Evolutionary conservation across 1,140 invertebrate genomes (phyloP).

Genomic region (Dysdera silvatica): DNA sequence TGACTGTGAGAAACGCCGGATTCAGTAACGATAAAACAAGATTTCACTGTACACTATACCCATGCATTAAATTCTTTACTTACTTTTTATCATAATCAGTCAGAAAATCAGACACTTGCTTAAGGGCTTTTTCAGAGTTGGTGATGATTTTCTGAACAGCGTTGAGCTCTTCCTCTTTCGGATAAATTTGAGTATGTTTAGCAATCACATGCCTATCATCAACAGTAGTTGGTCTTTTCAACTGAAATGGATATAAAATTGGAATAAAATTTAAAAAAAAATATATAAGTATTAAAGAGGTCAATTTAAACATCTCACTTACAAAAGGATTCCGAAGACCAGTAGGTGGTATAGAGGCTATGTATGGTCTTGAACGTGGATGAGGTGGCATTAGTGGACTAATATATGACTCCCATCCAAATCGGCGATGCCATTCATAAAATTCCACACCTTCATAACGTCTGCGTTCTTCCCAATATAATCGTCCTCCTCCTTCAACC

Average conservation of each 20-base stretch:
- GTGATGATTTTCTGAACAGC: conserved; percentile 87
- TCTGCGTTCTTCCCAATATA: conserved; percentile 79
- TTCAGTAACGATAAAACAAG: too few relatives aligned
- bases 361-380: conserved; percentile 35
- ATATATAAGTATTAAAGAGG: background rate
- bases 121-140: conserved; percentile 85
- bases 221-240: conserved; percentile 67
- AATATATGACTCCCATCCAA: conserved; percentile 52
- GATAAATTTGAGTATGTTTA: conserved; percentile 87
- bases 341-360: conserved; percentile 10
- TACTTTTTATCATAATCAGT: conserved; percentile 45
- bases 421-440: conserved; percentile 58
- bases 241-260: background rate
- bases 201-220: conserved; percentile 92
- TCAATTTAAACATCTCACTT: background rate
- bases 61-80: too few relatives aligned
- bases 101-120: conserved; percentile 83
- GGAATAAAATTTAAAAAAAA: background rate
- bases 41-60: too few relatives aligned
- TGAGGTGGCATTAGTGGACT: conserved; percentile 28
- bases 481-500: conserved; percentile 64
- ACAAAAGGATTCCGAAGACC: conserved; percentile 11
- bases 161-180: conserved; percentile 81
- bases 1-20: too few relatives aligned
- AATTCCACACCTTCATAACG: conserved; percentile 73